Base-by-base conservation (phyloP, 2,113 vertebrate species). In the Datnioides undecimradiatus region DNA sequence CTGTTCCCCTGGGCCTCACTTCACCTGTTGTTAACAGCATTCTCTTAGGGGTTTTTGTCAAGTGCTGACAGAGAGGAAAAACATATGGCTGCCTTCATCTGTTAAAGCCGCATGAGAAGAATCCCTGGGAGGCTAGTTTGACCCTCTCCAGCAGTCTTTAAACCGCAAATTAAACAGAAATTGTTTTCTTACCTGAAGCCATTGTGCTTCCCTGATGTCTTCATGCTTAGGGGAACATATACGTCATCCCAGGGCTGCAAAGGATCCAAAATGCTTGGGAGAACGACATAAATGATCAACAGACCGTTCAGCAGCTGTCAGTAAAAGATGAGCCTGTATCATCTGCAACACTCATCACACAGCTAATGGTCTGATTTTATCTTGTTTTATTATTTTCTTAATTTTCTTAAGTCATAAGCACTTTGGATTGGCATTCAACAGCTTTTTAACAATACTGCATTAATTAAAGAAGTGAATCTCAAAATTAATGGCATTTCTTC, bases 1-100 rank as follows among this genome's bases (percentile, higher is more conserved):
- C 69, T 41, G 11, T 58, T 87, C 90, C 84, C 74, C 11, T 17
- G 72, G 66, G 88, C 41, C 71, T 84, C 68, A 59, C 85, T 82
- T 92, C 87, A 92, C 92, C 87, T 93, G 87, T 91, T 92, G 87
- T 86, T 90, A 86, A 84, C 74, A 70, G 57, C 17, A 12, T 85
- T 87, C 86, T 87, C 73, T 57, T 34, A 64, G 75, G 79, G 34
- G 36, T 57, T 86, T 87, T 87, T 87, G 85, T 89, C 87, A 82
- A 90, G 71, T 58, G 67, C 77, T 87, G 89, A 88, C 89, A 86
- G 58, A 79, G 63, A 85, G 40, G 63, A 81, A 78, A 81, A 90
- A 78, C 87, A 91, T 86, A 87, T 87, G 84, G 87, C 76, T 49
- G 57, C 76, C 54, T 76, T 91, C 89, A 88, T 87, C 80, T 88